Base-by-base conservation (phyloP, 2,888 invertebrate species). In the Plagiodera versicolora region DNA sequence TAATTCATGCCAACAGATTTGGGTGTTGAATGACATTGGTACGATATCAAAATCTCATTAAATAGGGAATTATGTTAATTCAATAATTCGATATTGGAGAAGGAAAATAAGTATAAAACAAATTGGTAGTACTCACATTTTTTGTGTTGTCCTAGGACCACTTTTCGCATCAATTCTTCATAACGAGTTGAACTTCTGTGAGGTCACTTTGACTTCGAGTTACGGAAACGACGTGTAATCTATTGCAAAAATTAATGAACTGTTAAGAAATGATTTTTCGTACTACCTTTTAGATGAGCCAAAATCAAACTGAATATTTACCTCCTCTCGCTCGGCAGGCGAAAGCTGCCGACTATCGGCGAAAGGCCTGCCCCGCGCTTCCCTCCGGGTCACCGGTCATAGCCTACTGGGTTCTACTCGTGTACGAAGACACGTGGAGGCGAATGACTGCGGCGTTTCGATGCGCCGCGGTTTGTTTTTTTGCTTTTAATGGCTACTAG, bases 301-400 rank as follows among this genome's bases (percentile, higher is more conserved):
- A 76, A 78, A 78, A 78, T 78, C 77, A 76, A 76, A 79, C 79
- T 79, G 72, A 78, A 77, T 77, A 75, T 76, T 80, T 79, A 79
- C 79, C 78, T 78, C 77, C 75, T 73, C 73, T 60, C 70, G 72
- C 68, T 75, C 76, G 75, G 70, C 55, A 49, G 49, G 57, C 74
- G 76, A 67, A 45, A 17, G 53, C 35, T 10, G 48, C 61, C 78
- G 79, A 72, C 58, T 18, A 48, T n/a, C 30, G 46, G 48, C 64
- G 76, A 76, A 51, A 58, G 60, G 65, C 58, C 56, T 61, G 50
- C 68, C 58, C 64, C 63, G 60, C 58, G 54, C 58, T 60, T 66
- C 71, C 59, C 69, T 64, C 58, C 56, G 54, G 70, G 63, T 57
- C 63, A 65, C 60, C 69, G 69, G 69, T 71, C 72, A 66, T 63